A percentile compares a stretch with the other conserved stretches of the same genome.
These are phyloP conservation scores for Excalfactoria chinensis DNA, from an alignment of 2,113 vertebrate genomes.

Conservation along the genomic window DNA sequence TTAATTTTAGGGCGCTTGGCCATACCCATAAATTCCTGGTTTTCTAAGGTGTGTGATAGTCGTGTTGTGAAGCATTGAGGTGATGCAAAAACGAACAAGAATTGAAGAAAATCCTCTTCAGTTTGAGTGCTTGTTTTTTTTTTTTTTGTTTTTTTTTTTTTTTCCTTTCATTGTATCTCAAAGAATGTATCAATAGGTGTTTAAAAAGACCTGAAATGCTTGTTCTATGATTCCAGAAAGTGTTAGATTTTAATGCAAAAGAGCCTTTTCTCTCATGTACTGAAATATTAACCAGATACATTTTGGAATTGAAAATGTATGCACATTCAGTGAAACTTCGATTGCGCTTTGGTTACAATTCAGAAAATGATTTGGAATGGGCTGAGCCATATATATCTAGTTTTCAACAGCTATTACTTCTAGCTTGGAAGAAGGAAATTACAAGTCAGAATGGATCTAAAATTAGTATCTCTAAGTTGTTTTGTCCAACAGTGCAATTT, in stretches of 20 bases:
- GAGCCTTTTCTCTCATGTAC: neutral
- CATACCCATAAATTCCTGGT: neutral
- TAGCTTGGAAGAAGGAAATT: neutral
- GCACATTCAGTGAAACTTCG: neutral
- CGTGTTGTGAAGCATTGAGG: neutral
- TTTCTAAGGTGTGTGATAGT: neutral
- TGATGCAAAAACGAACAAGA: neutral
- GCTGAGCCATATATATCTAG: neutral
- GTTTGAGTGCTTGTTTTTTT: neutral
- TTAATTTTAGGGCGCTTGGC: neutral
- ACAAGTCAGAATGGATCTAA: neutral
- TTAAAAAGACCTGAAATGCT: neutral
- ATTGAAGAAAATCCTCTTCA: neutral
- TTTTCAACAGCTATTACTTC: neutral
- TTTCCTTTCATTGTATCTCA: accelerated
- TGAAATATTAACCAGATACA: neutral
- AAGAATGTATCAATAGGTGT: neutral
- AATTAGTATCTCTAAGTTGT: neutral
- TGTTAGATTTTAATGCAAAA: neutral
- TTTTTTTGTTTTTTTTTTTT: neutral
- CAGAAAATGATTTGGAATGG: neutral
- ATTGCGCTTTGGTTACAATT: neutral
- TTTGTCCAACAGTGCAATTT: neutral
- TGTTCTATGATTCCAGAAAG: neutral
- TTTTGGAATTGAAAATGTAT: neutral